Base-by-base conservation (phyloP, 2,113 vertebrate genomes). In the Uria aalge region DNA sequence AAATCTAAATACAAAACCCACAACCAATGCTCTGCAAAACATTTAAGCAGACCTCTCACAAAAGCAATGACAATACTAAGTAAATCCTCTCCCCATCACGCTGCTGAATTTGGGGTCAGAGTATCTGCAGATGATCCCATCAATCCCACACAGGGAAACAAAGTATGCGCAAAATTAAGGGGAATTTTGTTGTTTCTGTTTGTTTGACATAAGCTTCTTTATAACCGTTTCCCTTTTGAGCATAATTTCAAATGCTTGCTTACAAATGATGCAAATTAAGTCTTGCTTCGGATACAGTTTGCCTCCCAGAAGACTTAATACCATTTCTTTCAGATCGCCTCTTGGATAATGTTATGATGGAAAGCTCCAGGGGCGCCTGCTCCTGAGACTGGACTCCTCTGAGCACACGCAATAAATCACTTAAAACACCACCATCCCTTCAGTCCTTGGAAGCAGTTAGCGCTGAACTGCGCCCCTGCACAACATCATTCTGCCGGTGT, bases 231-330 rank as follows among this genome's bases (percentile, higher is more conserved):
- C 53, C 38, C 41, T 80, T 94, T 82, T 63, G 41, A 82, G 41
- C 53, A 36, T 55, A n/a, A 64, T 75, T 83, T 87, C 71, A 90
- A 77, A 87, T 76, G 66, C 36, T 53, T 43, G 32, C 48, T 82
- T 85, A 87, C 56, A 97, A 92, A 78, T 71, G 48, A 91, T 97
- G 68, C 52, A 96, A 94, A 97, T 96, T 50, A 95, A 97, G 69
- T 64, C 45, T 85, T 48, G 83, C 87, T 95, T 94, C 80, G 80
- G 79, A 80, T 85, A 84, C 67, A 95, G 67, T 63, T 88, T 95
- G 56, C 73, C 80, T 90, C 67, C 91, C 90, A 96, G 71, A 93
- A 94, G 57, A 92, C 57, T 91, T 91, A 69, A 88, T 82, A 77
- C 43, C 38, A 50, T 95, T 97, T 96, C 67, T 69, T 93, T 95